A percentile compares a stretch with the other conserved stretches of the same genome.
Conservation (phyloP, 2,888 invertebrate genomes). For the Mamestra brassicae region DNA sequence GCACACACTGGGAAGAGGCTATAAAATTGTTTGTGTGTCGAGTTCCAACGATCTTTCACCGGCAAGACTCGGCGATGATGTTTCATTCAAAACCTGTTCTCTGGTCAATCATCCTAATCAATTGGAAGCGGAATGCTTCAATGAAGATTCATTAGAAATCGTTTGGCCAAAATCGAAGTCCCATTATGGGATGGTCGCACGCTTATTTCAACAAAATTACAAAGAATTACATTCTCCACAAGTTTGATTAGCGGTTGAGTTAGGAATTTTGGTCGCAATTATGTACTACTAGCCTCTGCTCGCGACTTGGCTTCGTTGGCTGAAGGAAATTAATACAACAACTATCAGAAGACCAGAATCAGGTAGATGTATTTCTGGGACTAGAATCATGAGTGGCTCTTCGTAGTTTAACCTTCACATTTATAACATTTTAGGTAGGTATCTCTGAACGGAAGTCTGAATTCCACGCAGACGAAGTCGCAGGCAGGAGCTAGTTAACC, state of each 20-base stretch:
- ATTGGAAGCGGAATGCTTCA: constrained; percentile 36
- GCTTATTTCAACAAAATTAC: constrained; percentile 5
- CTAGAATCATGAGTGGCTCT: no score
- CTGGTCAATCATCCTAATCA: constrained; percentile 19
- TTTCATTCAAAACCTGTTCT: constrained; percentile 39
- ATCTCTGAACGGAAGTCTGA: no score
- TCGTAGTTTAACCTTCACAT: no score
- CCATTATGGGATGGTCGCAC: constrained; percentile 6
- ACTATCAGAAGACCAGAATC: no score
- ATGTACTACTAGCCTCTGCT: not conserved
- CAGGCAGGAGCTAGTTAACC: no score
- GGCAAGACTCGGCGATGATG: not conserved
- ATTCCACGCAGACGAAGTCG: no score
- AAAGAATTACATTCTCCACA: not conserved
- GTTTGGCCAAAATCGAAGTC: constrained; percentile 12
- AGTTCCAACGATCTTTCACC: constrained; percentile 11
- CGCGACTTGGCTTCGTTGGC: no score
- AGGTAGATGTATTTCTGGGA: no score
- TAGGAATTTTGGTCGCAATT: not conserved
- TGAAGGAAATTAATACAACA: no score
- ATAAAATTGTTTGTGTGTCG: constrained; percentile 36
- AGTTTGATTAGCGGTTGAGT: not conserved
- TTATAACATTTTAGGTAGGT: no score
- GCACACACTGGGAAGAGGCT: constrained; percentile 6
- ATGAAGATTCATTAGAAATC: constrained; percentile 33